phyloP scores from a whole-genome alignment of 2,888 invertebrate genomes.

The Troides aeacus region DNA sequence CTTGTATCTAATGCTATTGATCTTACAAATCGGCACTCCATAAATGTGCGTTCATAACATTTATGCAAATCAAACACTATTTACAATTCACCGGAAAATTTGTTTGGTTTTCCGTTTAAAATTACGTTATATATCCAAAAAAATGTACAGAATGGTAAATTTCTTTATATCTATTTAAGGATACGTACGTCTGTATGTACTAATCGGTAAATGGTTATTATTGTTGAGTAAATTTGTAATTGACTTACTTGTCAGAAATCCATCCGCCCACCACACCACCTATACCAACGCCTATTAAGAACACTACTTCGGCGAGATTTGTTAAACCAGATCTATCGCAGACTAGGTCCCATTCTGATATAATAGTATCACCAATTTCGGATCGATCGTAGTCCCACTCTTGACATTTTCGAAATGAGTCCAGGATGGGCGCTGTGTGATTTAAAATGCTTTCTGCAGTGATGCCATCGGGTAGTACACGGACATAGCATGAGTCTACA shows the following conservation, averaged over 20 bases:
- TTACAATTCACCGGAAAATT: neutral
- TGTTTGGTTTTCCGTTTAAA: neutral
- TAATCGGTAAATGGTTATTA: neutral
- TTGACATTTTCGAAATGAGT: slow-evolving; percentile 73
- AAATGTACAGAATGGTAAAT: neutral
- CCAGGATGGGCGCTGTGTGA: slow-evolving; percentile 59
- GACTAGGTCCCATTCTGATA: slow-evolving; percentile 88
- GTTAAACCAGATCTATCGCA: slow-evolving; percentile 85
- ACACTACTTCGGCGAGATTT: slow-evolving; percentile 88
- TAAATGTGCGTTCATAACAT: neutral
- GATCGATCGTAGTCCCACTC: slow-evolving; percentile 82
- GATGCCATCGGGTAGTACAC: slow-evolving; percentile 63
- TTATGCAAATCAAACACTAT: neutral
- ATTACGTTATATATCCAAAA: neutral
- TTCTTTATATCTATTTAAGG: neutral
- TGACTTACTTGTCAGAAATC: slow-evolving; percentile 84
- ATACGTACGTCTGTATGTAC: neutral
- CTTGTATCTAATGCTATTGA: neutral
- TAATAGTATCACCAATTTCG: slow-evolving; percentile 83
- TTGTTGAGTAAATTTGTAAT: slow-evolving; percentile 11
- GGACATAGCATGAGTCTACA: slow-evolving; percentile 78
- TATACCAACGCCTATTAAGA: slow-evolving; percentile 86
- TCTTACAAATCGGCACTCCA: neutral
- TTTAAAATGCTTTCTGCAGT: slow-evolving; percentile 63
- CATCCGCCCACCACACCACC: slow-evolving; percentile 90